Conservation (phyloP, 2,113 vertebrate genomes). For the Corvus hawaiiensis region DNA sequence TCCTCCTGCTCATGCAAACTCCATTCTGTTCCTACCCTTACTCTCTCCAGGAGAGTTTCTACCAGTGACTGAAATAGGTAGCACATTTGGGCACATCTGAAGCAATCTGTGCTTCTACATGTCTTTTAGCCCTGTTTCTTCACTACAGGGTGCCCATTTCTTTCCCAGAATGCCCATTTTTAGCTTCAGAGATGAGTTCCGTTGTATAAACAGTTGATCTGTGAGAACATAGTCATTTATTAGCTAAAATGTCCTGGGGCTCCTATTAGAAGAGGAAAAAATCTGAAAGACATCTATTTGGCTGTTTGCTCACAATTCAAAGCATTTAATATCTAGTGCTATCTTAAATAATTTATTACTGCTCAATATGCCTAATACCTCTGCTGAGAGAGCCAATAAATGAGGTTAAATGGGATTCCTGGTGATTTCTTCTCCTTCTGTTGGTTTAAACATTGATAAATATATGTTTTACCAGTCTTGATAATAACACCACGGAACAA, state of each 20-base stretch:
- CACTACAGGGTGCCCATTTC: neutral
- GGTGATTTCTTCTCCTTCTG: conserved; percentile 24
- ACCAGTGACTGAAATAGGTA: neutral
- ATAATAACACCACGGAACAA: neutral
- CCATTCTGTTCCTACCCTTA: neutral
- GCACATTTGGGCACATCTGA: neutral
- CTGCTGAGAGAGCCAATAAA: conserved; percentile 14
- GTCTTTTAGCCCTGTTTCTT: neutral
- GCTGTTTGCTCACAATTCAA: conserved; percentile 23
- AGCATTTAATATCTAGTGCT: conserved; percentile 37
- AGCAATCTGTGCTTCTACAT: neutral
- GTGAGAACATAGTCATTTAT: neutral
- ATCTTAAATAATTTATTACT: conserved; percentile 63
- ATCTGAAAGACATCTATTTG: neutral
- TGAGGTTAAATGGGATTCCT: conserved; percentile 47
- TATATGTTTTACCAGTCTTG: conserved; percentile 19
- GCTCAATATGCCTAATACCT: conserved; percentile 15
- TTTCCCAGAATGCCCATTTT: neutral
- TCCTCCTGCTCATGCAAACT: neutral
- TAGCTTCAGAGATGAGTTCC: neutral
- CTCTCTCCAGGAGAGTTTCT: neutral
- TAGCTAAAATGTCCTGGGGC: neutral
- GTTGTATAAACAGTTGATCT: neutral
- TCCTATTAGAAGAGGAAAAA: neutral
- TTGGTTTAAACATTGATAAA: conserved; percentile 48